These are phyloP conservation scores for Calosoma granatense DNA, from an alignment of 1,140 invertebrate genomes.

Conservation along the genomic window DNA sequence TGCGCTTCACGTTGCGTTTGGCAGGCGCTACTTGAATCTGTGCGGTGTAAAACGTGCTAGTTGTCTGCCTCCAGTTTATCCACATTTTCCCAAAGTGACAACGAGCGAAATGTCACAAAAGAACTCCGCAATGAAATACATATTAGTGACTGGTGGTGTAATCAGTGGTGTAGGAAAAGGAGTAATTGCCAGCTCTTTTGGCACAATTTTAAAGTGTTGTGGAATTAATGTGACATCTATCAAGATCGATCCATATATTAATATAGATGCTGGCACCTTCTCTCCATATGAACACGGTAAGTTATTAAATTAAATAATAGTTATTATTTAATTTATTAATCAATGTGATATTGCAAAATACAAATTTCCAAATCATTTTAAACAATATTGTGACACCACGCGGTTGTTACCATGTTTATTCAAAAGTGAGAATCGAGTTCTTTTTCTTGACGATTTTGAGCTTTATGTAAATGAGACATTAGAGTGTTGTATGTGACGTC, in stretches of 20 bases:
- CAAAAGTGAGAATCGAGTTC: not conserved
- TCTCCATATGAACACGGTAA: conserved; percentile 97
- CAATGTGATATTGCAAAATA: not conserved
- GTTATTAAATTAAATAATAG: conserved; percentile 18
- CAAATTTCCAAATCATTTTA: no score
- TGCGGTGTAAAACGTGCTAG: not conserved
- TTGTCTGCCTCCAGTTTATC: not conserved
- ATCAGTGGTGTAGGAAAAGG: conserved; percentile 98
- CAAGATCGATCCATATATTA: conserved; percentile 99
- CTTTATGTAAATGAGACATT: not conserved
- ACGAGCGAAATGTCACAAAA: not conserved
- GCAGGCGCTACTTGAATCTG: not conserved
- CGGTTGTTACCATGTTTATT: not conserved
- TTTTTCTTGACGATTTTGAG: not conserved
- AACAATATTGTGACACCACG: not conserved
- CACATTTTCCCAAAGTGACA: no score
- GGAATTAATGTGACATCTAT: conserved; percentile 91
- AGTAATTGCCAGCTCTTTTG: conserved; percentile 92
- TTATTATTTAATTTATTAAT: not conserved
- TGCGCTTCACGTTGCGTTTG: not conserved
- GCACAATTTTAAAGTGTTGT: conserved; percentile 86
- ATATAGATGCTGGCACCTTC: conserved; percentile 98
- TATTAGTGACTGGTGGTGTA: conserved; percentile 94
- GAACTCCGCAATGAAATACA: conserved; percentile 72
- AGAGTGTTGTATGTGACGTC: no score